Evolutionary conservation across 2,113 vertebrate species (phyloP), one percentile per base, ranked within the genome.

Genomic region (Gymnocephalus cernua): DNA sequence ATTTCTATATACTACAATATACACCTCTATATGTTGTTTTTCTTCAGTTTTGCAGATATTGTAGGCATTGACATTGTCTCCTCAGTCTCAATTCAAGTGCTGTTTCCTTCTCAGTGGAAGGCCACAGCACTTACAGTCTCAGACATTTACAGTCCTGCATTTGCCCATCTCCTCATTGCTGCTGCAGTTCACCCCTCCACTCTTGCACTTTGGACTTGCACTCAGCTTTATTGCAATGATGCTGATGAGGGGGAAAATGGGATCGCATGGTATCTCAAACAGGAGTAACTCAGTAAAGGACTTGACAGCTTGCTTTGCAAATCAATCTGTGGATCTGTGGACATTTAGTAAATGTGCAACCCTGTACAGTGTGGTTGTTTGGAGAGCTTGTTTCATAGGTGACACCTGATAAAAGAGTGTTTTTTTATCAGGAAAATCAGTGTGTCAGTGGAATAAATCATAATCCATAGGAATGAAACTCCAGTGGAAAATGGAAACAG

Each of bases 191-290:
- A 38, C 14, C 14, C 53, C 29, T 79, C 15, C 35, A 47, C 50
- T 73, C 35, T 9, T 41, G 65, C 65, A 38, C 32, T 21, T 3
- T 56, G 66, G 18, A 48, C 16, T 23, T 77, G 48, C 59, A 75
- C 3, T 78, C 38, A 75, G 69, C 47, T 77, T 75, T 72, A 59
- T 83, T 57, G 48, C 48, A 74, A 2, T 48, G 70, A 56, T 80
- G 82, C 68, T 85, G 77, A 85, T 77, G 80, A 77, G 21, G 12
- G 57, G 29, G 62, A 51, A 71, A 88, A 88, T 77, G 1, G 48
- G 79, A 86, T 89, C 54, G 62, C 59, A 54, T 66, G 68, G 16
- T 67, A 35, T 78, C 45, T 74, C 32, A 68, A 77, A 89, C 45
- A 67, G 83, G 23, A 90, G 86, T 77, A 88, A 48, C 25, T 59